phyloP scores from a whole-genome alignment of 2,888 invertebrate species.

The Calliphora vomitoria region DNA sequence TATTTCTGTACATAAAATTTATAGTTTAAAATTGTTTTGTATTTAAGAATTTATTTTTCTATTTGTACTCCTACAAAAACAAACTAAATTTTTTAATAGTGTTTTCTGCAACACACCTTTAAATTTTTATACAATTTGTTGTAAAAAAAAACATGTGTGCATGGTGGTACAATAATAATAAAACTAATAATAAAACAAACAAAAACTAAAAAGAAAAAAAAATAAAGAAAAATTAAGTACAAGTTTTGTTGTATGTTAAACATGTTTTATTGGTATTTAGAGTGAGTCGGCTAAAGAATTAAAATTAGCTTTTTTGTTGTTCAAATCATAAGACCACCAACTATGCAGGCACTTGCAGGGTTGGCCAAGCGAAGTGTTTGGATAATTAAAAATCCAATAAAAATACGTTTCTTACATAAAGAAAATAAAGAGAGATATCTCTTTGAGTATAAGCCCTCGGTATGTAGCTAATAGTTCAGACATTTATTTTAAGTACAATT shows the following conservation, averaged over 20 bases:
- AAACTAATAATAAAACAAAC: constrained; percentile 36
- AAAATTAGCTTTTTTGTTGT: constrained; percentile 22
- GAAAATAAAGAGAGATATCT: too few relatives aligned
- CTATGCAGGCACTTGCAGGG: constrained; percentile 16
- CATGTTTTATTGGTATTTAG: constrained; percentile 66
- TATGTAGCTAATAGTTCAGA: too few relatives aligned
- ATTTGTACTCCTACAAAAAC: constrained; percentile 25
- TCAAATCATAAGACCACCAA: constrained; percentile 55
- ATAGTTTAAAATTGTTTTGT: neutral
- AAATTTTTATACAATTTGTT: constrained; percentile 45
- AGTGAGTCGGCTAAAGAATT: constrained; percentile 60
- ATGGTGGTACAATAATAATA: constrained; percentile 23
- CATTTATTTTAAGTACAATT: too few relatives aligned
- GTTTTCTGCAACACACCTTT: constrained; percentile 51
- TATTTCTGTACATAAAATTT: neutral
- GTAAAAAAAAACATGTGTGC: constrained; percentile 23
- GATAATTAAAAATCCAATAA: neutral
- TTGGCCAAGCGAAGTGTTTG: constrained; percentile 7
- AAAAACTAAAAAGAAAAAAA: neutral
- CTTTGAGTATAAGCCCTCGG: too few relatives aligned
- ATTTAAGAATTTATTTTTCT: constrained; percentile 32
- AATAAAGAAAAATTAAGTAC: constrained; percentile 38
- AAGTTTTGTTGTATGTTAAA: constrained; percentile 56
- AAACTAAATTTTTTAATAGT: neutral
- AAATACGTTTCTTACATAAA: neutral